Evolutionary conservation across 2,888 invertebrate species (phyloP), one percentile per base, ranked within the genome.

Genomic region (Drosophila cracens): DNA sequence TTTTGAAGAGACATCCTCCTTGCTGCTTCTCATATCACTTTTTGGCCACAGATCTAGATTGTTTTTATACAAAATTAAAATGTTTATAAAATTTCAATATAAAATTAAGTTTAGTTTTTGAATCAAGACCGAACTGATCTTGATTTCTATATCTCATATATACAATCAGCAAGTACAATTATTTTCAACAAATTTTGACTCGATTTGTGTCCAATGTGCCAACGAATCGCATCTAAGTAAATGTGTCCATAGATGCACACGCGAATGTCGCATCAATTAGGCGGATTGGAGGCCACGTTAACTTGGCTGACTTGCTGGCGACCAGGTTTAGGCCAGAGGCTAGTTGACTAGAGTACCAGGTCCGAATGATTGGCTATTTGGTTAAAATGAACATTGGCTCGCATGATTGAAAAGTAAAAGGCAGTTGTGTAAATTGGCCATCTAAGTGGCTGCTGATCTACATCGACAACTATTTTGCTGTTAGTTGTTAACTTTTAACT

Each of bases 191-290:
- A 6, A 21, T 38, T 56, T 18, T 40, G 13, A 8, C 0, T 4
- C 13, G 13, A 21, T 6, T n/a, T 18, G 49, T 8, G 13, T 1
- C 27, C 68, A 80, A 59, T 36, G 76, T 76, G 76, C 80, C 40
- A 49, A 27, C 10, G 34, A 58, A 60, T 46, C 52, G 64, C 29
- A 65, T 76, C 81, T 70, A 59, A 69, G 70, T 64, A 70, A 78
- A 82, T 82, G 74, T 67, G 62, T 69, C 54, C 49, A 70, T 59
- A 80, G 82, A 66, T 82, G 89, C 82, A 83, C 72, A 82, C 68
- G 81, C 87, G 83, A 87, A 69, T 83, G 83, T 83, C 83, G 73
- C 82, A 87, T 83, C 85, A 78, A 89, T 87, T 89, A 84, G 67
- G 25, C 34, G 36, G 54, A 53, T 57, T 59, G 38, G 64, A 71